Evolutionary conservation across 2,888 invertebrate genomes (phyloP).

Genomic region (Tipula lateralis): DNA sequence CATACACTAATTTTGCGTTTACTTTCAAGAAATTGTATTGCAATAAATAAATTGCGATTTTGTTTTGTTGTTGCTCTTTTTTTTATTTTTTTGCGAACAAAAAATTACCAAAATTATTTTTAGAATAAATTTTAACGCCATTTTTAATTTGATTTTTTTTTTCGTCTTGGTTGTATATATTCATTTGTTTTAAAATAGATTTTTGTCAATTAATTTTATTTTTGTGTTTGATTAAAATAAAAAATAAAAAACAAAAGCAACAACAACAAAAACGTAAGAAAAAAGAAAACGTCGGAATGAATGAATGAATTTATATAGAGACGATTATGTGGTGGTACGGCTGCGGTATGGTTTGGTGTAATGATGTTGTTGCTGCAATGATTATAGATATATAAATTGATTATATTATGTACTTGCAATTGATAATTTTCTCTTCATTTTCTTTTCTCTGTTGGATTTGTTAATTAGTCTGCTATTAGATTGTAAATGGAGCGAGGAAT

Average conservation of each 20-base stretch:
- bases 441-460: background rate
- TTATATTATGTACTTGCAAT: background rate
- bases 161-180: background rate
- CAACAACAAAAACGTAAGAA: background rate
- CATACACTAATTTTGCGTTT: background rate
- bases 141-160: slow-evolving; percentile 14
- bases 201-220: background rate
- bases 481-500: background rate
- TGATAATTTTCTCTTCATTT: background rate
- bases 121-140: slow-evolving; percentile 19
- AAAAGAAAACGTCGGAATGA: background rate
- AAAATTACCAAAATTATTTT: background rate
- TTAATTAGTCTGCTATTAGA: background rate
- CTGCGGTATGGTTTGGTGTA: background rate
- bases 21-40: background rate
- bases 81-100: background rate
- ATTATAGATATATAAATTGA: background rate
- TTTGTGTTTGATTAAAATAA: background rate
- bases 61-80: background rate
- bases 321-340: background rate
- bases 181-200: slow-evolving; percentile 15
- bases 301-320: background rate
- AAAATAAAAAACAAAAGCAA: background rate
- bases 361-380: background rate
- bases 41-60: background rate